Evolutionary conservation across 1,140 invertebrate genomes (phyloP).

Genomic region (Chlorops oryzae): DNA sequence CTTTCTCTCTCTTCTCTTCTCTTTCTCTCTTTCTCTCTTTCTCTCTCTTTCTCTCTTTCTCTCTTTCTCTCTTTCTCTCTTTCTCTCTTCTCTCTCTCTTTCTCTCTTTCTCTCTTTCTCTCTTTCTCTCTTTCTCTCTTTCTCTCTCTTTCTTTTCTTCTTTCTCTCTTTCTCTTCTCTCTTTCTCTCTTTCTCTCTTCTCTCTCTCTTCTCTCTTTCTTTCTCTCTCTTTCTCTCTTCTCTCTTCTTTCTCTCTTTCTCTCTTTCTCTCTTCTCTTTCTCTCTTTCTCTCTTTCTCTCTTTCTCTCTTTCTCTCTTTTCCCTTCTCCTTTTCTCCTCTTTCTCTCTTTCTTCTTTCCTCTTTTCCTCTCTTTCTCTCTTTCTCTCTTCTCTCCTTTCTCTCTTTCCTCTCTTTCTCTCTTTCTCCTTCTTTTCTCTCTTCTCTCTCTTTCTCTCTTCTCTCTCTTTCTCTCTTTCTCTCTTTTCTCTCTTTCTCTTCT

Average conservation of each 20-base stretch:
- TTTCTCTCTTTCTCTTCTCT: background rate
- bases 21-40: background rate
- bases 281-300: too few relatives aligned
- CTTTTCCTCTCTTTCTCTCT: too few relatives aligned
- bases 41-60: background rate
- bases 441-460: too few relatives aligned
- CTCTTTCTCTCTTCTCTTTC: slow-evolving; percentile 40
- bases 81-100: background rate
- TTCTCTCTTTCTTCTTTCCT: too few relatives aligned
- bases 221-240: slow-evolving; percentile 13
- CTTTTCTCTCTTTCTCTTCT: too few relatives aligned
- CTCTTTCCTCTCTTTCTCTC: too few relatives aligned
- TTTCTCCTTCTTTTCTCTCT: too few relatives aligned
- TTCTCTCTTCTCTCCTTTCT: too few relatives aligned
- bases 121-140: background rate
- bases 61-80: background rate
- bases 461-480: too few relatives aligned
- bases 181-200: background rate
- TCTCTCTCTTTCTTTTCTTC: background rate
- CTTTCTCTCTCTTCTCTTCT: background rate
- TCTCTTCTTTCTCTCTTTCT: slow-evolving; percentile 21
- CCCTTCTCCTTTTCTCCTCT: too few relatives aligned
- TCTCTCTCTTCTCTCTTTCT: slow-evolving; percentile 3
- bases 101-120: background rate
- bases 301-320: too few relatives aligned